Conservation (phyloP, 2,797 vertebrate genomes). For the Enteromius fasciolatus region DNA sequence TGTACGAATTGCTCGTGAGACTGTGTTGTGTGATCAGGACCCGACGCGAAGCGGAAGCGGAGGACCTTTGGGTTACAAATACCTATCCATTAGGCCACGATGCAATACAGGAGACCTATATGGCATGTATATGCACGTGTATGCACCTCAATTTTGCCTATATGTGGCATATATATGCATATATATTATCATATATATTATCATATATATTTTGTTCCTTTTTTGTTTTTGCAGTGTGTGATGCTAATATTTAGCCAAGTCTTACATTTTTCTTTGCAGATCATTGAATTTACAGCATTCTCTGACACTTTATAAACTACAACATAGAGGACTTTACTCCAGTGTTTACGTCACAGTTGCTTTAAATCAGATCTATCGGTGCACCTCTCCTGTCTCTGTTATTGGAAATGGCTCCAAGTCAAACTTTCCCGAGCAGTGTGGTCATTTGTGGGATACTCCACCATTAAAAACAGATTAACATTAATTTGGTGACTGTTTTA, state of each 20-base stretch:
- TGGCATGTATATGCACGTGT: too few species aligned
- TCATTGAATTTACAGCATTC: background rate
- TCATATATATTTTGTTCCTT: background rate
- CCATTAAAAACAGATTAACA: slow-evolving; percentile 63
- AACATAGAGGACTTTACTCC: background rate
- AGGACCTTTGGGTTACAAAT: too few species aligned
- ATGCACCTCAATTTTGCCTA: too few species aligned
- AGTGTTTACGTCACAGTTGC: background rate
- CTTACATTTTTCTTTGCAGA: background rate
- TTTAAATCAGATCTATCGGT: slow-evolving; percentile 10
- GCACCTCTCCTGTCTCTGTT: slow-evolving; percentile 8
- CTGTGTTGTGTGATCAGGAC: too few species aligned
- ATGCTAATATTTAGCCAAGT: background rate
- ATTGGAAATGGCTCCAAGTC: slow-evolving; percentile 47
- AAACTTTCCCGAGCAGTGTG: slow-evolving; percentile 60
- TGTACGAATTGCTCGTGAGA: too few species aligned
- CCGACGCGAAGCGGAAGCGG: too few species aligned
- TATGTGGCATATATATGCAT: too few species aligned
- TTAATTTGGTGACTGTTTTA: slow-evolving; percentile 64
- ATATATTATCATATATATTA: too few species aligned
- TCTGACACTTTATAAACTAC: background rate
- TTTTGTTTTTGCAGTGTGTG: background rate
- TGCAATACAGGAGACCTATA: too few species aligned
- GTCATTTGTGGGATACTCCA: slow-evolving; percentile 58
- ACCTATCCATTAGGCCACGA: too few species aligned